phyloP scores from a whole-genome alignment of 53 echinoderm and acorn worm genomes.

The Zoroaster sp. region DNA sequence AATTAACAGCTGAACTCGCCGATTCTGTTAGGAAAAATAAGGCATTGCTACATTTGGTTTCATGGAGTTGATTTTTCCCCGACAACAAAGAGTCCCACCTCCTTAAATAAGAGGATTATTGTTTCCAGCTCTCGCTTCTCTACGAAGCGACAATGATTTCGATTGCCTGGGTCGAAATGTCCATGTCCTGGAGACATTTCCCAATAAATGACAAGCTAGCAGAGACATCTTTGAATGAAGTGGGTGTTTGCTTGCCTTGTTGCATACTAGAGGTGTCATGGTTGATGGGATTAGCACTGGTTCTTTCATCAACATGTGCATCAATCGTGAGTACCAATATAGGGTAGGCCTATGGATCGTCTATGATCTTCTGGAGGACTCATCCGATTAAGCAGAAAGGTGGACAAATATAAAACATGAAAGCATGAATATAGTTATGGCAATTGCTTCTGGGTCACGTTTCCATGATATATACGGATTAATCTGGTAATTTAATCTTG shows the following conservation, averaged over 20 bases:
- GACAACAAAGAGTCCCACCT: too few relatives aligned
- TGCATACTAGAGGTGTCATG: too few relatives aligned
- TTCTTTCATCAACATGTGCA: constrained; percentile 6
- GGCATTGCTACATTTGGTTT: too few relatives aligned
- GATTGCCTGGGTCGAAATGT: neutral
- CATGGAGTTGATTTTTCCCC: too few relatives aligned
- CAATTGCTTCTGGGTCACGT: constrained; percentile 52
- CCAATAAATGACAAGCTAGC: neutral
- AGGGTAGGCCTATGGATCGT: constrained; percentile 46
- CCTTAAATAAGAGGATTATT: too few relatives aligned
- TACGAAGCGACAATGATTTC: too few relatives aligned
- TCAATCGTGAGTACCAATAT: constrained; percentile 23
- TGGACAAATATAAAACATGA: constrained; percentile 44
- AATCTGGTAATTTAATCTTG: constrained; percentile 63
- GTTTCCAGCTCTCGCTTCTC: too few relatives aligned
- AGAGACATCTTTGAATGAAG: neutral
- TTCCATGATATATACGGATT: constrained; percentile 50
- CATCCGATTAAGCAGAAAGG: constrained; percentile 42
- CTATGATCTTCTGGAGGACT: neutral
- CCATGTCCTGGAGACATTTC: neutral
- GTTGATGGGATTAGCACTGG: constrained; percentile 40
- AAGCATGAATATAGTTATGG: neutral
- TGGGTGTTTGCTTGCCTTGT: too few relatives aligned
- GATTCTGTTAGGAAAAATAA: too few relatives aligned
- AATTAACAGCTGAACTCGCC: too few relatives aligned